Evolutionary conservation across 2,113 vertebrate species (phyloP), one percentile per base, ranked within the genome.

Genomic region (Odobenus rosmarus): DNA sequence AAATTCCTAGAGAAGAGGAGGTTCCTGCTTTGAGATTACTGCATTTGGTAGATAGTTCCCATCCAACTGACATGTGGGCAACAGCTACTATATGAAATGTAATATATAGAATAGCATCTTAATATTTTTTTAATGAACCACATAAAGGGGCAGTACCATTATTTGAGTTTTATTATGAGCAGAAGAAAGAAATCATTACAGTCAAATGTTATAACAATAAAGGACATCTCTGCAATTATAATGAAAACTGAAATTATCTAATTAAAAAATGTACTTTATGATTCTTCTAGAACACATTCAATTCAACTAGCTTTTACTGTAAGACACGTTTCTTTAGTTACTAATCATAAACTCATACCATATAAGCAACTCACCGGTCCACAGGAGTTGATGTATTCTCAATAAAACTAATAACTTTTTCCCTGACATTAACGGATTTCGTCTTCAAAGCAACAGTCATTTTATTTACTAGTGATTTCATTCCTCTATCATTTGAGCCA

Each of bases 331-430:
- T 96, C 42, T 64, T 95, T 61, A 94, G 57, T 95, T 95, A 80
- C 10, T 96, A 55, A 92, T 61, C 23, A 87, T 49, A 88, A 88
- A 88, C 81, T 93, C 49, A 80, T 23, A 93, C 39, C 33, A 7
- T 18, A 42, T 16, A 93, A 96, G 67, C 49, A 90, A 91, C 99
- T n/a, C 94, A 99, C 99, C 99, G 99, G 97, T 99, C 99, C 79
- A 99, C 99, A 33, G 99, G 99, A 85, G 99, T 99, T 51, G 99
- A 99, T 28, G 99, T 99, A 94, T 99, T 99, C 99, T 99, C 99
- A 96, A 99, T 99, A 98, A 99, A 99, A 99, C 99, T 99, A 98
- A 99, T 99, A 98, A 99, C 99, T 98, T 99, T 99, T 98, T 99
- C 99, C 98, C 99, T 99, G 53, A 99, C 99, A 14, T 99, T 99